A percentile compares a stretch with the other conserved stretches of the same genome.
Evolutionary conservation across 2,113 vertebrate genomes (phyloP).

Genomic region (Carassius carassius): DNA sequence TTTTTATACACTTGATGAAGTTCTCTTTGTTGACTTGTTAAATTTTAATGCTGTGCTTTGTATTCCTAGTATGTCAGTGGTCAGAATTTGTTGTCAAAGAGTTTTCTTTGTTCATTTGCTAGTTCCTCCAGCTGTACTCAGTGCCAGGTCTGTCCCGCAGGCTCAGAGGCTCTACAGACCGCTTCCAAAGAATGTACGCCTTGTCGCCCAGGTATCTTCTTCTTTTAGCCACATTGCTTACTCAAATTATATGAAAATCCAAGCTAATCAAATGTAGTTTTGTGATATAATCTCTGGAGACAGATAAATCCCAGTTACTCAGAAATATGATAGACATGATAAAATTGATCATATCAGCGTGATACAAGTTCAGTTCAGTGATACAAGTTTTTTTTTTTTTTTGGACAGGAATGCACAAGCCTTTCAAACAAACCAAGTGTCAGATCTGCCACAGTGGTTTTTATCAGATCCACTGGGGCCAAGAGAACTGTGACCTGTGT

Average conservation of each 20-base stretch:
- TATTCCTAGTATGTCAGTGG: background rate
- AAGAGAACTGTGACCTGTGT: slow-evolving; percentile 80
- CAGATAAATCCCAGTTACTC: background rate
- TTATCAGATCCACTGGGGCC: slow-evolving; percentile 79
- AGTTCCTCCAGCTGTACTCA: slow-evolving; percentile 76
- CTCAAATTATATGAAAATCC: too few species aligned
- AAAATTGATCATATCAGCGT: background rate
- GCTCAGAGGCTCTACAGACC: slow-evolving; percentile 73
- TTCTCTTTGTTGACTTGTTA: background rate
- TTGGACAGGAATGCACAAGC: slow-evolving; percentile 80
- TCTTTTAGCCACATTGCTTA: too few species aligned
- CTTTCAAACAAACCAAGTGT: slow-evolving; percentile 71
- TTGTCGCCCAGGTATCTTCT: slow-evolving; percentile 80
- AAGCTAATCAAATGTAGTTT: too few species aligned
- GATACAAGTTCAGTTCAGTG: background rate
- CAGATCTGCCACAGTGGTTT: slow-evolving; percentile 79
- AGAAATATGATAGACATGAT: background rate
- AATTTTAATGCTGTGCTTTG: background rate
- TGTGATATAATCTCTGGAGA: too few species aligned
- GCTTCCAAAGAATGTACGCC: slow-evolving; percentile 71
- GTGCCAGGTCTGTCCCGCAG: slow-evolving; percentile 76
- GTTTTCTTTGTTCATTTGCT: slow-evolving; percentile 1
- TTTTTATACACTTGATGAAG: background rate
- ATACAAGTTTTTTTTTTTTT: background rate
- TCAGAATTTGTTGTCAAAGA: background rate